Evolutionary conservation across 2,888 invertebrate genomes (phyloP), one percentile per base, ranked within the genome.

Genomic region (Thecocarcelia acutangulata): DNA sequence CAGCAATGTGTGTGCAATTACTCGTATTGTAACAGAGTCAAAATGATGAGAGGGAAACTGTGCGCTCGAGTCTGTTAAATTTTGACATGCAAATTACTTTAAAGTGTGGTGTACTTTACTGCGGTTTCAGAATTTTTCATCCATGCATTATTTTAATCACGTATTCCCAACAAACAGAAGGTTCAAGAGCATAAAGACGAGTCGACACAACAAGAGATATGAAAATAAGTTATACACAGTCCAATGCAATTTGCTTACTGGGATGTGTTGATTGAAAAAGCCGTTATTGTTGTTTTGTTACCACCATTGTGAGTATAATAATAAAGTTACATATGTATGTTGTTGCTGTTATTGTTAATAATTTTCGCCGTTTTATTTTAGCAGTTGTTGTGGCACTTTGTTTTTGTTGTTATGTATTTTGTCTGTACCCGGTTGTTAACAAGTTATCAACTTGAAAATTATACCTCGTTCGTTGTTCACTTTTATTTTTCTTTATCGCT

Each of bases 401-500:
- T 73, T 70, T 64, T 56, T 61, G 73, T 56, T 59, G 54, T 56
- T 59, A 40, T 61, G 59, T 54, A 42, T 80, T 73, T 72, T 58
- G 72, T 73, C 40, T 17, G 72, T 66, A 79, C 78, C 78, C 54
- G 72, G 72, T 79, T 79, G 78, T 79, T 82, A 82, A 82, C 82
- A 82, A 82, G 82, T 82, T 82, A 82, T 82, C 82, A 82, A 78
- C 74, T 82, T 75, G 82, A 78, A 82, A 82, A 82, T 82, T 82
- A 82, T 82, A 78, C 82, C 78, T 82, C 77, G 82, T 74, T 74
- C 78, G 69, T 78, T 78, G 74, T 66, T 82, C 82, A 82, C 74
- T 78, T 82, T 82, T 74, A 66, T 52, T 78, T 76, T 82, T 80
- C 73, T 79, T 74, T 78, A 40, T 21, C 42, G 17, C 17, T 64